These are phyloP conservation scores for Sarcophaga bullata DNA, from an alignment of 1,140 invertebrate genomes.

Conservation along the genomic window DNA sequence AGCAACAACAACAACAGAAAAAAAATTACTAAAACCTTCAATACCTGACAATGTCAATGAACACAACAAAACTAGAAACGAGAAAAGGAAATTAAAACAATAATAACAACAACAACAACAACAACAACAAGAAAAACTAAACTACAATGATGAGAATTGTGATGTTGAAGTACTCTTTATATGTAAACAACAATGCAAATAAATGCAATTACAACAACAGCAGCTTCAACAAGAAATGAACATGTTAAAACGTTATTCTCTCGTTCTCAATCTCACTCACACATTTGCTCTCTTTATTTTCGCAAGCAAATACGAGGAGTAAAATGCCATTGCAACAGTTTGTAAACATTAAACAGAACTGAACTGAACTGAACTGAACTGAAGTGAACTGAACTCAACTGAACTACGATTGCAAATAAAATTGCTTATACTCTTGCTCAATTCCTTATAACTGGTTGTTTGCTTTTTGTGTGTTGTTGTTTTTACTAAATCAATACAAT, in stretches of 20 bases:
- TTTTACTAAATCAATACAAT: too few relatives aligned
- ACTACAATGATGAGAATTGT: not conserved
- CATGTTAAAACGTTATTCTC: not conserved
- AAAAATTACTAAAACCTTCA: conserved; percentile 31
- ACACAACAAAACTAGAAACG: not conserved
- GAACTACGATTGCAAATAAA: not conserved
- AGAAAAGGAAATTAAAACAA: not conserved
- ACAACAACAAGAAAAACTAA: not conserved
- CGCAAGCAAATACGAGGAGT: not conserved
- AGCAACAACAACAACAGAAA: not conserved
- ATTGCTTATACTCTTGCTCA: too few relatives aligned
- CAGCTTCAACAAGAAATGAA: not conserved
- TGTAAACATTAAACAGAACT: not conserved
- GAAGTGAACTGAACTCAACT: not conserved
- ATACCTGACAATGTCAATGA: conserved; percentile 39
- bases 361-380: not conserved
- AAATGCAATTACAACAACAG: not conserved
- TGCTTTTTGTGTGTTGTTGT: too few relatives aligned
- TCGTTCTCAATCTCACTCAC: not conserved
- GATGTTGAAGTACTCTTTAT: not conserved
- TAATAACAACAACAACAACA: too few relatives aligned
- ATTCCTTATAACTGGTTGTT: too few relatives aligned
- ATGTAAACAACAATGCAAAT: not conserved
- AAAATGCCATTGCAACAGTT: conserved; percentile 2
- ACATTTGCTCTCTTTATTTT: too few relatives aligned